Conservation (phyloP, 2,113 vertebrate genomes). For the Neopipo cinnamomea region DNA sequence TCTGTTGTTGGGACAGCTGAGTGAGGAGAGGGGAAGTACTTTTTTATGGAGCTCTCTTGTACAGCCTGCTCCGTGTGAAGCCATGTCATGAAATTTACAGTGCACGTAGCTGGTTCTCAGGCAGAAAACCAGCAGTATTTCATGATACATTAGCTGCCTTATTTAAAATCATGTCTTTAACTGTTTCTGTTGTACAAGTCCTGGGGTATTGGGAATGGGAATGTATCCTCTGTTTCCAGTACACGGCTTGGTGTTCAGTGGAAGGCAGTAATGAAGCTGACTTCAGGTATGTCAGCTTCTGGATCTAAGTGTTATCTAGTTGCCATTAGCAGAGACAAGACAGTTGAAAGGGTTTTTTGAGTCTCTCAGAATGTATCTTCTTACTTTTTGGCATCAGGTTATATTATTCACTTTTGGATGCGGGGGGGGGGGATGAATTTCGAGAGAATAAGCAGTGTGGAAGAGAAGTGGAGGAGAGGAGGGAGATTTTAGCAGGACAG, state of each 20-base stretch:
- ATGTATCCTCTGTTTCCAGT: not conserved
- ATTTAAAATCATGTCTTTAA: not conserved
- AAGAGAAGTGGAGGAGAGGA: not conserved
- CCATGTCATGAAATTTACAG: not conserved
- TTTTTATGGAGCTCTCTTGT: not conserved
- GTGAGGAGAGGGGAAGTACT: not conserved
- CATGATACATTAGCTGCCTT: not conserved
- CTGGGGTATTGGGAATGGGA: not conserved
- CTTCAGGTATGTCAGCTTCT: not conserved
- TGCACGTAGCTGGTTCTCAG: not conserved
- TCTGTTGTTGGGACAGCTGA: not conserved
- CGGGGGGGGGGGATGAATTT: not conserved
- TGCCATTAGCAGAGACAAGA: not conserved
- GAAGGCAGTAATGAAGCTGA: not conserved
- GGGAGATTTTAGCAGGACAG: not conserved
- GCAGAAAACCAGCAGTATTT: not conserved
- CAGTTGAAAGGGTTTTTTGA: not conserved
- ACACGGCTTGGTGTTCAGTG: not conserved
- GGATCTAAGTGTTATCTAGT: not conserved
- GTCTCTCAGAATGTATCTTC: not conserved
- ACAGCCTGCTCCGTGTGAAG: accelerated
- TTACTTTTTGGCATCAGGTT: not conserved
- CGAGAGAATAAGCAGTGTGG: not conserved
- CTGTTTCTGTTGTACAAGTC: not conserved
- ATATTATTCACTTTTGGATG: not conserved